Base-by-base conservation (phyloP, 2,113 vertebrate genomes). In the Oreocharis arfaki region DNA sequence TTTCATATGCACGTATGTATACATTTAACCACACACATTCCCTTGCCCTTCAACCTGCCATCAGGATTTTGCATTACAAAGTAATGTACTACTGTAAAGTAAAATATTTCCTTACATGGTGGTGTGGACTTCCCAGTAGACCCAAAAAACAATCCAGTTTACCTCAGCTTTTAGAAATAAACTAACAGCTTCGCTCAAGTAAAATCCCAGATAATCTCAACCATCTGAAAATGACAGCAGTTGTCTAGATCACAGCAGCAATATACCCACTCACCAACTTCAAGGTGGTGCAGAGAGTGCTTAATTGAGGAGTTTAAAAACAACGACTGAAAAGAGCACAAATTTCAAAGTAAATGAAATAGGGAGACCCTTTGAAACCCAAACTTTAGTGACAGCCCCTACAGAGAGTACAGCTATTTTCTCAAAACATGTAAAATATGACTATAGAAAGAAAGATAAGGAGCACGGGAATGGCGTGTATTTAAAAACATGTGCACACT, bases 221-320 rank as follows among this genome's bases (percentile, higher is more conserved):
- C 84, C 37, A 82, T 60, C 41, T 94, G 84, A 91, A 85, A 76
- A 88, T 57, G 94, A 93, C 95, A 97, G 96, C 87, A 94, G 91
- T 95, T 95, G 95, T 92, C 93, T 96, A 96, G 89, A 46, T 73
- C 64, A 95, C 57, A 89, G 88, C 60, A 59, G 56, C 39, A 86
- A 74, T 90, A 87, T 93, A 90, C 52, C 93, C 89, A 83, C 77
- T 93, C 89, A 88, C 73, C 76, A 89, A 92, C 71, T 87, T 95
- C 65, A 88, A 96, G 93, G 86, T 96, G 77, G 86, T 79, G 46
- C 35, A 19, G 74, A 95, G 76, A 67, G 52, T 91, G 89, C 93
- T 92, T 95, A 97, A 92, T 84, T 96, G 92, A 90, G 78, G 93
- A 91, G 91, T 96, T 96, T 97, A 90, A 96, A 97, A 95, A 94